Conservation (phyloP, 2,113 vertebrate genomes). For the Daphoenositta chrysoptera region DNA sequence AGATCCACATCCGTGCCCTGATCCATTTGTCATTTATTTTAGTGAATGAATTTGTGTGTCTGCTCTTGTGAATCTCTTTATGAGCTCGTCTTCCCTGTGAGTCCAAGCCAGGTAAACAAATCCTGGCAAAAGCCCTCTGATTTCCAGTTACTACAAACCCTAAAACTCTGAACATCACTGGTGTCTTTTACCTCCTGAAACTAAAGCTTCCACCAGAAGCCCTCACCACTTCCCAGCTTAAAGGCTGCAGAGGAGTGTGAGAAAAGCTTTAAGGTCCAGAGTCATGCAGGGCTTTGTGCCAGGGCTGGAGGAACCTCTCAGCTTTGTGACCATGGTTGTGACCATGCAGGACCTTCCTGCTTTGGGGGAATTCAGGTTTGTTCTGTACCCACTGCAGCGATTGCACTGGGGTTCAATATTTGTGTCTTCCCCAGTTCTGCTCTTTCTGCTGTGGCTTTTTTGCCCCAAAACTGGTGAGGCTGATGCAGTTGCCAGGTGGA, state of each 20-base stretch:
- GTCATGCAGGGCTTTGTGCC: neutral
- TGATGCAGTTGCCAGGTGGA: neutral
- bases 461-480: rapidly evolving
- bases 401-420: rapidly evolving
- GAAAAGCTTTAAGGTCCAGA: neutral
- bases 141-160: rapidly evolving
- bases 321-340: too few relatives aligned
- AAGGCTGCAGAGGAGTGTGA: neutral
- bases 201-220: neutral
- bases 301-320: neutral
- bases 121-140: neutral
- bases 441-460: neutral
- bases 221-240: rapidly evolving
- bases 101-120: neutral
- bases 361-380: neutral
- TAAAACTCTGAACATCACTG: rapidly evolving
- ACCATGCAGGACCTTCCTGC: neutral
- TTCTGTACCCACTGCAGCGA: neutral
- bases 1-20: rapidly evolving
- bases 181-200: neutral
- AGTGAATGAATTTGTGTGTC: neutral
- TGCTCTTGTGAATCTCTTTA: neutral
- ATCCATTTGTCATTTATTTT: neutral
- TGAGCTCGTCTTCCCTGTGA: rapidly evolving
- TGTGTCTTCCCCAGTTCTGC: rapidly evolving